These are phyloP conservation scores for Drosophila chauvacae DNA, from an alignment of 1,140 invertebrate species.

Conservation along the genomic window DNA sequence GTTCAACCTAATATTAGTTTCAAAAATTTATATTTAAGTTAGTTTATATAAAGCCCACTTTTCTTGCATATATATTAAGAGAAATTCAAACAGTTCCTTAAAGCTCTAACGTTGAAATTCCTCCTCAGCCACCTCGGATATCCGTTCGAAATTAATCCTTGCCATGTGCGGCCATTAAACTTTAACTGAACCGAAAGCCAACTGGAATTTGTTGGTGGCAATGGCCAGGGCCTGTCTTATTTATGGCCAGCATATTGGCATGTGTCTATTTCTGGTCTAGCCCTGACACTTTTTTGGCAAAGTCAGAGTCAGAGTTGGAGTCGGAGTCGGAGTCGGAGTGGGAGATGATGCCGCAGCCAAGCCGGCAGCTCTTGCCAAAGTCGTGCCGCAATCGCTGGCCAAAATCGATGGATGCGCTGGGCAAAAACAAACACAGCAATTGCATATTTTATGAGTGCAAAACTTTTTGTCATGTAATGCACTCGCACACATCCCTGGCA, in stretches of 20 bases:
- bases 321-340: slow-evolving; percentile 7
- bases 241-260: slow-evolving; percentile 74
- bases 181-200: slow-evolving; percentile 5
- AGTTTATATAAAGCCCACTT: background rate
- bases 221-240: slow-evolving; percentile 40
- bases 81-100: background rate
- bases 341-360: slow-evolving; percentile 9
- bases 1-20: background rate
- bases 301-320: slow-evolving; percentile 22
- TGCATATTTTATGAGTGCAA: slow-evolving; percentile 77
- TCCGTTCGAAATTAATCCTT: slow-evolving; percentile 6
- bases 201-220: slow-evolving; percentile 3
- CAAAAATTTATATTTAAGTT: too few relatives aligned
- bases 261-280: slow-evolving; percentile 76
- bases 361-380: slow-evolving; percentile 55
- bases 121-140: background rate
- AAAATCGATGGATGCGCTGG: slow-evolving; percentile 71
- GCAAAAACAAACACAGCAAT: slow-evolving; percentile 62
- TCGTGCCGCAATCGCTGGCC: slow-evolving; percentile 36
- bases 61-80: background rate
- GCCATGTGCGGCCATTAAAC: slow-evolving; percentile 15
- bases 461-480: slow-evolving; percentile 71
- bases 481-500: slow-evolving; percentile 8
- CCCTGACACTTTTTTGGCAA: slow-evolving; percentile 80
- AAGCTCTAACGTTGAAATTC: background rate